phyloP scores from a whole-genome alignment of 2,113 vertebrate species.

The Neotragus moschatus region DNA sequence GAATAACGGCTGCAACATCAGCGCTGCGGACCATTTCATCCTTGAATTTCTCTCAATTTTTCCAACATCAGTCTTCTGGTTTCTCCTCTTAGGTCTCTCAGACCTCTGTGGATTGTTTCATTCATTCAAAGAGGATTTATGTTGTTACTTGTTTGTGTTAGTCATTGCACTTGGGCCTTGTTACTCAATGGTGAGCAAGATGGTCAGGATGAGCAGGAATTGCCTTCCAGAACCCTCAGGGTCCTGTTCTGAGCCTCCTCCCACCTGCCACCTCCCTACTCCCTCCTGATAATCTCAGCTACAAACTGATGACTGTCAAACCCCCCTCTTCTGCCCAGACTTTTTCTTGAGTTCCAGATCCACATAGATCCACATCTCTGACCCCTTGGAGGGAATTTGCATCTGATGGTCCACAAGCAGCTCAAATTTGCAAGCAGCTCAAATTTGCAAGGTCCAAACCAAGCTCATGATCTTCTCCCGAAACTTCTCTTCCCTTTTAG shows the following conservation, averaged over 20 bases:
- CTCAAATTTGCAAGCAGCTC: neutral
- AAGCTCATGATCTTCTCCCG: neutral
- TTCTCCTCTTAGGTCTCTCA: neutral
- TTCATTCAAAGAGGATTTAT: neutral
- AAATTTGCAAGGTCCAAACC: neutral
- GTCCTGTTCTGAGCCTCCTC: neutral
- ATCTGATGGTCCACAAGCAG: neutral
- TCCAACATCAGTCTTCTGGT: neutral
- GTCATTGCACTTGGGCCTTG: neutral
- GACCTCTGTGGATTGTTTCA: neutral
- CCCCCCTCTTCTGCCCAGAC: neutral
- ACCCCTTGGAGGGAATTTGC: neutral
- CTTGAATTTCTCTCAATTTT: rapidly evolving
- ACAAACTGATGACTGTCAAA: neutral
- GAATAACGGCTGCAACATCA: neutral
- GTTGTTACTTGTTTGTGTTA: neutral
- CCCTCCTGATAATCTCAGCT: neutral
- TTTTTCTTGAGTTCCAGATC: neutral
- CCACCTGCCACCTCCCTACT: neutral
- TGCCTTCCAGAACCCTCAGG: neutral
- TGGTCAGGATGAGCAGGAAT: neutral
- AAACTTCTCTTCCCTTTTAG: neutral
- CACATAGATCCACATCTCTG: neutral
- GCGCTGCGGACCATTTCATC: neutral
- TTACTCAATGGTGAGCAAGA: neutral